Conservation (phyloP, 2,888 invertebrate genomes). For the Stenodera caucasica region DNA sequence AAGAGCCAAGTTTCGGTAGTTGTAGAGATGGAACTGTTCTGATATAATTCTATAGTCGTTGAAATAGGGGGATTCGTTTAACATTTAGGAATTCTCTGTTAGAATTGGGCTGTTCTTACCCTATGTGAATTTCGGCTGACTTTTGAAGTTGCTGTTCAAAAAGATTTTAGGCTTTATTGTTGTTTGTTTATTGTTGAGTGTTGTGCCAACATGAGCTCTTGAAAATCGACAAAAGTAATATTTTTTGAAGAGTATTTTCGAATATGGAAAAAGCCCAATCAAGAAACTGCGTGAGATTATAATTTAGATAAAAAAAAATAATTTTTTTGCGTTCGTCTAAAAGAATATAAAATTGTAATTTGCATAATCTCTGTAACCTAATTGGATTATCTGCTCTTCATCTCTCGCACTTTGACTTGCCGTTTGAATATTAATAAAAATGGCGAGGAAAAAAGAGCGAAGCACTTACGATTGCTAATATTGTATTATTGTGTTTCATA, state of each 20-base stretch:
- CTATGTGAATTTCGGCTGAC: constrained; percentile 20
- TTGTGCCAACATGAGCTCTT: too few species aligned
- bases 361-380: constrained; percentile 26
- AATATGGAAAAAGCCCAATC: not conserved
- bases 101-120: constrained; percentile 22
- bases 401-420: constrained; percentile 20
- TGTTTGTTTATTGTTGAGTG: too few species aligned
- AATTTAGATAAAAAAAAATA: not conserved
- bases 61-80: constrained; percentile 20
- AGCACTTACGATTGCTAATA: constrained; percentile 27
- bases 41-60: constrained; percentile 22
- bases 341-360: constrained; percentile 29
- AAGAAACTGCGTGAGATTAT: not conserved
- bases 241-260: constrained; percentile 18
- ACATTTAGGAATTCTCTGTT: constrained; percentile 11
- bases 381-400: constrained; percentile 29
- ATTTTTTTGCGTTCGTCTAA: constrained; percentile 5
- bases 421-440: constrained; percentile 24
- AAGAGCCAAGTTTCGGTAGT: constrained; percentile 30
- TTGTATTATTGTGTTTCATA: constrained; percentile 20
- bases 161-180: not conserved
- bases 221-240: too few species aligned
- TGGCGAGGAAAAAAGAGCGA: constrained; percentile 2
- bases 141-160: constrained; percentile 12
- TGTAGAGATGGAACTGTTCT: constrained; percentile 35